A percentile compares a stretch with the other conserved stretches of the same genome.
Conservation (phyloP, 2,797 vertebrate genomes). For the Alouatta caraya region DNA sequence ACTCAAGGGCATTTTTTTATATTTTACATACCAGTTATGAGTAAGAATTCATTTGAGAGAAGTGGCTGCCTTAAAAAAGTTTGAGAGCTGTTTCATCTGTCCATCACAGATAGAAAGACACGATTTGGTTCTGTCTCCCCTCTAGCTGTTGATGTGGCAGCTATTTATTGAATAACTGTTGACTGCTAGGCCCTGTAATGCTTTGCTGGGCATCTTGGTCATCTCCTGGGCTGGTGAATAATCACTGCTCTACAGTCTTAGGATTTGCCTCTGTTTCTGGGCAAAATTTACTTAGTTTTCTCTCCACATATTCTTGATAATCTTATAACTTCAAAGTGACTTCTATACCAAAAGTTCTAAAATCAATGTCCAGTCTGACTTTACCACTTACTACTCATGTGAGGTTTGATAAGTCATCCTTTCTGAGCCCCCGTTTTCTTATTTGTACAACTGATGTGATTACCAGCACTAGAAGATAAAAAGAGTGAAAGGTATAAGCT, state of each 20-base stretch:
- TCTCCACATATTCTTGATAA: neutral
- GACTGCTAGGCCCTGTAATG: neutral
- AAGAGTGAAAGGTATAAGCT: neutral
- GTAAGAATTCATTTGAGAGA: constrained; percentile 13
- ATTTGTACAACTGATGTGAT: neutral
- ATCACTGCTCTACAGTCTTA: neutral
- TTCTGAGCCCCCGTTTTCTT: neutral
- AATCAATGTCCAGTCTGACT: neutral
- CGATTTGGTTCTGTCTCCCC: neutral
- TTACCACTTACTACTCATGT: neutral
- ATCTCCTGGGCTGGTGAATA: neutral
- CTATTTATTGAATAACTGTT: neutral
- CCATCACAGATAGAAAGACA: neutral
- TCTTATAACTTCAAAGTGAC: neutral
- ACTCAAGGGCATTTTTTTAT: neutral
- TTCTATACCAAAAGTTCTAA: neutral
- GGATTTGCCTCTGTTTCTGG: neutral
- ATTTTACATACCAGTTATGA: neutral
- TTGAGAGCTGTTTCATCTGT: neutral
- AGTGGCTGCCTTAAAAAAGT: neutral
- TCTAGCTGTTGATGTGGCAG: neutral
- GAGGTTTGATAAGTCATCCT: neutral
- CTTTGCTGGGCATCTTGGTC: neutral
- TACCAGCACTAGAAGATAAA: neutral
- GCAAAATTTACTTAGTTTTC: neutral